Evolutionary conservation across 2,113 vertebrate genomes (phyloP).

Genomic region (Pseudolaguvia tuberculata): DNA sequence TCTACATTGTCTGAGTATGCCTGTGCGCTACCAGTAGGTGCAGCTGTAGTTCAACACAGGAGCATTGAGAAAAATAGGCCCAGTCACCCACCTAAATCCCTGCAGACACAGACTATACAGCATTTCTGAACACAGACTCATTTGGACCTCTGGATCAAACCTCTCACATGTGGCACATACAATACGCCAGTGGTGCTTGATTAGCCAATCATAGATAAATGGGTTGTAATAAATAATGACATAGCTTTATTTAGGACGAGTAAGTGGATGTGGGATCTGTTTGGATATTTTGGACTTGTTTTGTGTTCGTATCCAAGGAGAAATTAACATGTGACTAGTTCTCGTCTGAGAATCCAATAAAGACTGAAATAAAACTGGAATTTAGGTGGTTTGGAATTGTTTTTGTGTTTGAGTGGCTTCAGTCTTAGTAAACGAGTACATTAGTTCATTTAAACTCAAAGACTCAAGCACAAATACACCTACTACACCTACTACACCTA

Average conservation of each 20-base stretch:
- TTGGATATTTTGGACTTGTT: constrained; percentile 40
- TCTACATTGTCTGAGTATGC: constrained; percentile 29
- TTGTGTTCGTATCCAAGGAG: constrained; percentile 40
- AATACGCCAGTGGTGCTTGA: constrained; percentile 52
- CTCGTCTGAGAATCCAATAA: constrained; percentile 23
- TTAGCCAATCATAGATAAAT: constrained; percentile 44
- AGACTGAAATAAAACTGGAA: constrained; percentile 17
- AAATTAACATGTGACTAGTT: constrained; percentile 24
- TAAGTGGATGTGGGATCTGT: constrained; percentile 29
- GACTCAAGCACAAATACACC: neutral
- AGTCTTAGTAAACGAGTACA: neutral
- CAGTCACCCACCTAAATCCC: constrained; percentile 30
- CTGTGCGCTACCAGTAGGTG: constrained; percentile 61
- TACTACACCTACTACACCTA: too few species aligned
- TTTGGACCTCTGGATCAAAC: constrained; percentile 36
- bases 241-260: constrained; percentile 28
- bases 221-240: constrained; percentile 25
- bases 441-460: constrained; percentile 3
- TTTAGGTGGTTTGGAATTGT: constrained; percentile 5
- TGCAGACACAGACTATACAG: constrained; percentile 38
- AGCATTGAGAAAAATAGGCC: constrained; percentile 28
- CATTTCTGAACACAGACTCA: constrained; percentile 40
- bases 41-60: constrained; percentile 63
- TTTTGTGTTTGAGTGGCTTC: constrained; percentile 15
- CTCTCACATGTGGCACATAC: constrained; percentile 42